phyloP scores from a whole-genome alignment of 2,797 vertebrate genomes.

The Coreius guichenoti region DNA sequence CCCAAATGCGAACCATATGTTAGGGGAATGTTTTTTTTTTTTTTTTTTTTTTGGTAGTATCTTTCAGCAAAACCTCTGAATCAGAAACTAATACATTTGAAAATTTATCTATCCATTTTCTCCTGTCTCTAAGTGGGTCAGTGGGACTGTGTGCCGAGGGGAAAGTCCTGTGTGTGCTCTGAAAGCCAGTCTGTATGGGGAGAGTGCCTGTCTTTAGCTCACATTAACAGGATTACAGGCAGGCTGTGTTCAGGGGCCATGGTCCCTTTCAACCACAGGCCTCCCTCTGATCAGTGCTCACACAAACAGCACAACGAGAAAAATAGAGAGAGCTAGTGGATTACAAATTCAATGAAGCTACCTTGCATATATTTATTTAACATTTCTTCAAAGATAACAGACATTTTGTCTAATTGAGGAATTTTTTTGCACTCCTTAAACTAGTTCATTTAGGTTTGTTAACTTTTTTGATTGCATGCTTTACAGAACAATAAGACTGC shows the following conservation, averaged over 20 bases:
- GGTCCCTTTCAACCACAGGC: slow-evolving; percentile 50
- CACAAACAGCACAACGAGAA: slow-evolving; percentile 52
- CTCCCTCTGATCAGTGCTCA: slow-evolving; percentile 55
- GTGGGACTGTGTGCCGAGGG: slow-evolving; percentile 48
- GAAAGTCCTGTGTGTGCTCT: slow-evolving; percentile 42
- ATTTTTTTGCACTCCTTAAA: neutral
- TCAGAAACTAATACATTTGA: neutral
- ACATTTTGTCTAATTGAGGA: neutral
- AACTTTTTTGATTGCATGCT: neutral
- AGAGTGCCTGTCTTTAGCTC: slow-evolving; percentile 61
- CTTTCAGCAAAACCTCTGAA: neutral
- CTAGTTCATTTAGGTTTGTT: neutral
- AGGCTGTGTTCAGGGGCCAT: slow-evolving; percentile 57
- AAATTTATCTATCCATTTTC: neutral
- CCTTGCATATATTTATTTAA: slow-evolving; percentile 26
- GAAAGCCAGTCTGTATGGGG: slow-evolving; percentile 58
- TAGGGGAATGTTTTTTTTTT: neutral
- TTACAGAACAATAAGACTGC: neutral
- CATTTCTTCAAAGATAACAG: neutral
- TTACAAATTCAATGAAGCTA: slow-evolving; percentile 31
- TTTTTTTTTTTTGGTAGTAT: neutral
- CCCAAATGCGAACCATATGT: too few relatives aligned
- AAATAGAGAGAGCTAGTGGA: slow-evolving; percentile 27
- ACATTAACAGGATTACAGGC: slow-evolving; percentile 67
- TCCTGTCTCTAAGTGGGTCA: slow-evolving; percentile 41